Base-by-base conservation (phyloP, 2,888 invertebrate genomes). In the Rotaria socialis region DNA sequence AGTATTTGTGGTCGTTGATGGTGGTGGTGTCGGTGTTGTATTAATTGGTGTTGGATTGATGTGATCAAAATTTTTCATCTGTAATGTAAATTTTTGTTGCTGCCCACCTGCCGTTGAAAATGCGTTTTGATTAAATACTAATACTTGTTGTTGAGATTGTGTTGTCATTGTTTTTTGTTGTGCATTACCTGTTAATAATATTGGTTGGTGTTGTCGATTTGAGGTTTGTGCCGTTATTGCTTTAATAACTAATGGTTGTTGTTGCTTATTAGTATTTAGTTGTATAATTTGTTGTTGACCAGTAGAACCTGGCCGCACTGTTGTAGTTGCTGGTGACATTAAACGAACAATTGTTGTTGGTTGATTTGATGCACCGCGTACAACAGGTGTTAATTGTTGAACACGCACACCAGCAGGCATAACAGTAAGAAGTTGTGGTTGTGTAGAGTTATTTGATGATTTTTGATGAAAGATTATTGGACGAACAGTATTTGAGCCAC, bases 311-410 rank as follows among this genome's bases (percentile, higher is more conserved):
- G 80, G 47, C n/a, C 80, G 80, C 16, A 67, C 35, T 19, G 35
- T 41, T 14, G 14, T 41, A 16, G 35, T 35, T 47, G 80, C 10
- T 22, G 80, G 80, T 47, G 80, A 47, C 47, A 80, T 43, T 24
- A 80, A 47, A 47, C 80, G 80, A 47, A 80, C 80, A n/a, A 80
- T 80, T 47, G 80, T 80, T 80, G 80, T 80, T n/a, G 80, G 80
- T 47, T 80, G 80, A n/a, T 4, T 67, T 35, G 67, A 35, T 35
- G 67, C 0, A 41, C 35, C 67, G 16, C 67, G 67, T 67, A 67
- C 67, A 35, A 67, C 67, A n/a, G 80, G 80, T 47, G 80, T 80
- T 47, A 80, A 47, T 47, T 80, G 80, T n/a, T 80, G 80, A n/a
- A 80, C 43, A 47, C 80, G 80, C 24, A 80, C 80, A 47, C 80